Percentiles rank a stretch among this genome's conserved stretches.
phyloP scores from a whole-genome alignment of 2,113 vertebrate species.

The Nanorana parkeri region DNA sequence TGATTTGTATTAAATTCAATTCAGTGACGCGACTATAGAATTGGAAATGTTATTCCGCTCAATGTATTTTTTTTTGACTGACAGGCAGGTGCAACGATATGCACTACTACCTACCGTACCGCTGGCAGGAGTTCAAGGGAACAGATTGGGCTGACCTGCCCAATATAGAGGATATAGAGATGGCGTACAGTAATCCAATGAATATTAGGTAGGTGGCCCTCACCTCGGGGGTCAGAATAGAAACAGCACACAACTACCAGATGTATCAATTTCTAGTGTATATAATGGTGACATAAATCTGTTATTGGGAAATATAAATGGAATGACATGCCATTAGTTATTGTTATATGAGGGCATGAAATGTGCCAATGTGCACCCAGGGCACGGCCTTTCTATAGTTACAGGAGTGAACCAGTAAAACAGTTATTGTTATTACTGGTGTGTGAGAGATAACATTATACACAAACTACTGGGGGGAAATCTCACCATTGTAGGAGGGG shows the following conservation, averaged over 20 bases:
- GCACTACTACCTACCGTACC: constrained; percentile 88
- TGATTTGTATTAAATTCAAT: rapidly evolving
- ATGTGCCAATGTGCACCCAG: too few relatives aligned
- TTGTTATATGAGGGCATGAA: too few relatives aligned
- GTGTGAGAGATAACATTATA: too few relatives aligned
- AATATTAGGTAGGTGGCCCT: constrained; percentile 60
- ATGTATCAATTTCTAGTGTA: neutral
- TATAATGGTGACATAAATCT: neutral
- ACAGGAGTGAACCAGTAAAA: too few relatives aligned
- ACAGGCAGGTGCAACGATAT: constrained; percentile 79
- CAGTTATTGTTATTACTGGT: too few relatives aligned
- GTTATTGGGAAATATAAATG: neutral
- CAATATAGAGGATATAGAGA: constrained; percentile 82
- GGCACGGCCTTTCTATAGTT: too few relatives aligned
- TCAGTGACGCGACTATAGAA: neutral
- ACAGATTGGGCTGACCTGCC: constrained; percentile 75
- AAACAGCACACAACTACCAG: neutral
- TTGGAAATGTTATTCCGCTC: too few relatives aligned
- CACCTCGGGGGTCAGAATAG: neutral
- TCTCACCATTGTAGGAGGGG: too few relatives aligned
- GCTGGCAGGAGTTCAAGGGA: constrained; percentile 79
- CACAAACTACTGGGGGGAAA: too few relatives aligned
- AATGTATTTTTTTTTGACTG: constrained; percentile 41
- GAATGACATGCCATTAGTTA: neutral
- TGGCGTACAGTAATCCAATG: constrained; percentile 81